Conservation (phyloP, 2,888 invertebrate genomes). For the Parapristionchus giblindavisi region DNA sequence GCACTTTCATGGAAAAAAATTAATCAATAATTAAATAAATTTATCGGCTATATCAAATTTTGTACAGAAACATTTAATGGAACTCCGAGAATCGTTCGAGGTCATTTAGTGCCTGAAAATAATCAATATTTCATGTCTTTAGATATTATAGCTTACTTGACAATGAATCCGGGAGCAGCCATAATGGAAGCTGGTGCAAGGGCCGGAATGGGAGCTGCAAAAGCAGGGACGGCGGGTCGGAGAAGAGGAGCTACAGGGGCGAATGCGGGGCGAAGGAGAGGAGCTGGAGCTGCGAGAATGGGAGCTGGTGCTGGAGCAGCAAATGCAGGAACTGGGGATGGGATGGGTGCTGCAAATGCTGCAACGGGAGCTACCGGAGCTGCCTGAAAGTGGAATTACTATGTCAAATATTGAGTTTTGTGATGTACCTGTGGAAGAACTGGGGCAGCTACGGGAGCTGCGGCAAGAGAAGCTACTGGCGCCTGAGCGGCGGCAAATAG, state of each 20-base stretch:
- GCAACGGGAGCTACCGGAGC: not conserved
- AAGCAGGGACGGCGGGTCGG: constrained; percentile 12
- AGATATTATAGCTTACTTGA: not conserved
- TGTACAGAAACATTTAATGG: constrained; percentile 1
- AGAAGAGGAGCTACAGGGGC: not conserved
- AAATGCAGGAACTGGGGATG: constrained; percentile 1
- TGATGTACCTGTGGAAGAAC: constrained; percentile 38
- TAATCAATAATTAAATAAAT: too few relatives aligned
- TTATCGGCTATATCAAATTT: too few relatives aligned
- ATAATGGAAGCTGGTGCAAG: not conserved
- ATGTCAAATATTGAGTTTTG: too few relatives aligned
- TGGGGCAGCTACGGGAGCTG: constrained; percentile 35
- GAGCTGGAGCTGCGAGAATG: constrained; percentile 6
- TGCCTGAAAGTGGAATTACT: too few relatives aligned
- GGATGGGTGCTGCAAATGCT: not conserved
- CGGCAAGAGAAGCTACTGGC: constrained; percentile 38
- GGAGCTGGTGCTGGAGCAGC: constrained; percentile 10
- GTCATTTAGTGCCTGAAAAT: not conserved
- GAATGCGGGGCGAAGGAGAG: constrained; percentile 6
- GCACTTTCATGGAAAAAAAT: too few relatives aligned
- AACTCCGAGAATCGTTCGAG: not conserved
- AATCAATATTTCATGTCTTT: not conserved
- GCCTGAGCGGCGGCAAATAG: constrained; percentile 42
- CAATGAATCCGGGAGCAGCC: constrained; percentile 3
- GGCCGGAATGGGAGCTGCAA: not conserved